Percentiles rank a stretch among this genome's conserved stretches.
Conservation (phyloP, 2,888 invertebrate species). For the Actias luna region DNA sequence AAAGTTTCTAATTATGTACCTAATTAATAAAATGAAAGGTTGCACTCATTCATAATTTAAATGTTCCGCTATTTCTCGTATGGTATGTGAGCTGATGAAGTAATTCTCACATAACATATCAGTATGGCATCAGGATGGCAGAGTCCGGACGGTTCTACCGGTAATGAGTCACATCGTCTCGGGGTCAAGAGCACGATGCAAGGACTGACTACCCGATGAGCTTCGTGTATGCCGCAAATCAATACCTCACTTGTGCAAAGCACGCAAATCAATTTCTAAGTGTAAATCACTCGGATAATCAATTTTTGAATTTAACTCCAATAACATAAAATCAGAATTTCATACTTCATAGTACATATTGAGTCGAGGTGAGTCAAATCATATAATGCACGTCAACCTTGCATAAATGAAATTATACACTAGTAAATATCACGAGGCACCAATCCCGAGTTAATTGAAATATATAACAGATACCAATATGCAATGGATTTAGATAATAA, state of each 20-base stretch:
- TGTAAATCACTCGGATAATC: not conserved
- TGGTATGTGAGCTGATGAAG: slow-evolving; percentile 11
- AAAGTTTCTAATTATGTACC: not conserved
- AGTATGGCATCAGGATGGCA: slow-evolving; percentile 25
- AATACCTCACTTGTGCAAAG: slow-evolving; percentile 15
- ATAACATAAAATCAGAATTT: not conserved
- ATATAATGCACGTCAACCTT: slow-evolving; percentile 2
- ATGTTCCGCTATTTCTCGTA: not conserved
- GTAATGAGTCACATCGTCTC: slow-evolving; percentile 60
- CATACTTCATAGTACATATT: slow-evolving; percentile 1
- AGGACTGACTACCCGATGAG: slow-evolving; percentile 64
- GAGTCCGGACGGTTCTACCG: slow-evolving; percentile 33
- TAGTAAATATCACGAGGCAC: not conserved
- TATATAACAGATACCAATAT: not conserved
- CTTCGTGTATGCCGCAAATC: slow-evolving; percentile 60
- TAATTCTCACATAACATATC: slow-evolving; percentile 22
- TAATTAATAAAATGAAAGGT: not conserved
- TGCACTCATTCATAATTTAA: not conserved
- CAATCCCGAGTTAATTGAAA: slow-evolving; percentile 1
- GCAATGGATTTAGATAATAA: slow-evolving; percentile 1
- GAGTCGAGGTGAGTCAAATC: not conserved
- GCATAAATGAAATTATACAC: slow-evolving; percentile 7
- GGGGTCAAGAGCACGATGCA: slow-evolving; percentile 75
- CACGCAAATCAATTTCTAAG: slow-evolving; percentile 8
- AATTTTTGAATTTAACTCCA: slow-evolving; percentile 1